These are phyloP conservation scores for Parapsyche elsis DNA, from an alignment of 1,140 invertebrate species.

Conservation along the genomic window DNA sequence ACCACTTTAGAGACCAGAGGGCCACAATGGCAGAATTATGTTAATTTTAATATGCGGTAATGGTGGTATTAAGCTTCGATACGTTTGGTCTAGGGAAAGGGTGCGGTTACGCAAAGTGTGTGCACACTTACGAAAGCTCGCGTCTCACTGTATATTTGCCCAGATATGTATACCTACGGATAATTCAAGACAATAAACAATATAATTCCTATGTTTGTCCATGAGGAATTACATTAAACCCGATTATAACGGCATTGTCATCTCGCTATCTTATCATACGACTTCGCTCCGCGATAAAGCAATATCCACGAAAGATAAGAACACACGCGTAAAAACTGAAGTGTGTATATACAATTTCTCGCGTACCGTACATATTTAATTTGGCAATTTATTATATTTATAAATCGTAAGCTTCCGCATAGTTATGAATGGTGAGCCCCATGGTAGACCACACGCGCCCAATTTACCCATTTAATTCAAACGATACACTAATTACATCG, in stretches of 20 bases:
- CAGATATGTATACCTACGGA: neutral
- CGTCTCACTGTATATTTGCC: no score
- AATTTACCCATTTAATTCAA: constrained; percentile 31
- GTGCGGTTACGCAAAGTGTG: neutral
- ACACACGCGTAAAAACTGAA: neutral
- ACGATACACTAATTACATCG: constrained; percentile 37
- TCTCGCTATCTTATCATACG: neutral
- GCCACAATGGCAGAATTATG: constrained; percentile 48
- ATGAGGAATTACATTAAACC: neutral
- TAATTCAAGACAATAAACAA: no score
- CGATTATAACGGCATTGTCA: constrained; percentile 2
- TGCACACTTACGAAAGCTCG: neutral
- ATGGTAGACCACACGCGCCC: constrained; percentile 13
- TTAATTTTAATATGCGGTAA: constrained; percentile 51
- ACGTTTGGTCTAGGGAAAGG: constrained; percentile 17
- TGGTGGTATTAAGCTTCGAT: constrained; percentile 36
- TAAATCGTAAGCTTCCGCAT: neutral
- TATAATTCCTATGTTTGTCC: no score
- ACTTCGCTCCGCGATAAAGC: neutral
- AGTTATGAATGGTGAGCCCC: neutral
- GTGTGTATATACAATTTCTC: no score
- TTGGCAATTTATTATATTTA: neutral
- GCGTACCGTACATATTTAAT: no score
- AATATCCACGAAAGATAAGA: neutral
- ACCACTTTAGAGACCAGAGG: constrained; percentile 40